Conservation (phyloP, 1,140 invertebrate genomes). For the Drosophila tristis region DNA sequence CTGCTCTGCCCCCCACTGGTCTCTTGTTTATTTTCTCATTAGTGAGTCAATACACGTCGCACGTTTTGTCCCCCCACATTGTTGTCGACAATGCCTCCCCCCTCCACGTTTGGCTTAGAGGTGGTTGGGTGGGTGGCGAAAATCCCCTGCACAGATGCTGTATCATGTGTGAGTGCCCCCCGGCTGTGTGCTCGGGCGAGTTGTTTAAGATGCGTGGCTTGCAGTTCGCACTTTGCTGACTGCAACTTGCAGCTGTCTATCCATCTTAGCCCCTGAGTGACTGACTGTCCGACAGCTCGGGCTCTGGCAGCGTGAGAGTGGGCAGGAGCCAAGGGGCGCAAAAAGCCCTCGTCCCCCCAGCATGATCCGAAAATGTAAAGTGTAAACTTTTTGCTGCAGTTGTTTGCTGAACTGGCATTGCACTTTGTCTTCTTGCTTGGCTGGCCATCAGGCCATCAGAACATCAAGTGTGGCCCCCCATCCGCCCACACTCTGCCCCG, state of each 20-base stretch:
- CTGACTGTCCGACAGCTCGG: constrained; percentile 10
- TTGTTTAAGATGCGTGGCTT: constrained; percentile 66
- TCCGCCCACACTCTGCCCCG: neutral
- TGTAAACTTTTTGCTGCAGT: constrained; percentile 72
- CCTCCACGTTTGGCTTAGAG: neutral
- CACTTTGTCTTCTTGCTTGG: constrained; percentile 45
- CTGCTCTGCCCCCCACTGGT: constrained; percentile 11
- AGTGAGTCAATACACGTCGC: constrained; percentile 74
- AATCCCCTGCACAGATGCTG: constrained; percentile 33
- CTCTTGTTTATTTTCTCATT: constrained; percentile 72
- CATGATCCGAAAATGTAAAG: constrained; percentile 57
- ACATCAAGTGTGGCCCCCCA: constrained; percentile 37
- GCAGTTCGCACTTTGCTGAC: constrained; percentile 64
- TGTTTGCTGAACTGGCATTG: constrained; percentile 49
- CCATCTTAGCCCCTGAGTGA: constrained; percentile 48
- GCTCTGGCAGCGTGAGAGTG: constrained; percentile 18
- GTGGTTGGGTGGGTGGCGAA: neutral
- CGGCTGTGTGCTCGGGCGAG: constrained; percentile 14
- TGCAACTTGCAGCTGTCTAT: constrained; percentile 59
- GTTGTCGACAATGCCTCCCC: constrained; percentile 28
- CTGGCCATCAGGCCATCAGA: constrained; percentile 36
- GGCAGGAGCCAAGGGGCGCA: constrained; percentile 2
- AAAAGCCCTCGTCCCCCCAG: constrained; percentile 8
- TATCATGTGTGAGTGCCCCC: constrained; percentile 7
- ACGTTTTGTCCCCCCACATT: constrained; percentile 67